Percentiles rank a stretch among this genome's conserved stretches.
Evolutionary conservation across 2,888 invertebrate species (phyloP).

Genomic region (Proisotoma minuta): DNA sequence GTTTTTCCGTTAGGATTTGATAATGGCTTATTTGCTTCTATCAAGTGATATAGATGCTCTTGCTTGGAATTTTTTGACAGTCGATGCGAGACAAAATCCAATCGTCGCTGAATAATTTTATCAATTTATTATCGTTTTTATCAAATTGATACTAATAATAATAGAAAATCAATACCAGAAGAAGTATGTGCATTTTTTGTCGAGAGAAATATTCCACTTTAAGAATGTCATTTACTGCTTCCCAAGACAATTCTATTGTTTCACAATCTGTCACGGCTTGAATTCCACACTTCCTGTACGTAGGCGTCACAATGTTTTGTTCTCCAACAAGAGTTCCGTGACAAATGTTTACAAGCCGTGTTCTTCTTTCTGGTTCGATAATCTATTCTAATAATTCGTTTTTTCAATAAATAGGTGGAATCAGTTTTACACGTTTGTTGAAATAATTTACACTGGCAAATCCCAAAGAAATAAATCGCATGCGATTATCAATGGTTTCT

Average conservation of each 20-base stretch:
- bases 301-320: neutral
- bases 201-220: neutral
- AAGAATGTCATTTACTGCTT: neutral
- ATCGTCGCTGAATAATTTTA: neutral
- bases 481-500: neutral
- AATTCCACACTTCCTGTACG: neutral
- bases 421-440: neutral
- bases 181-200: neutral
- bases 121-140: neutral
- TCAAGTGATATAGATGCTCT: too few relatives aligned
- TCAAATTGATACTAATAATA: neutral
- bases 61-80: too few relatives aligned
- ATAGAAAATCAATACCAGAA: neutral
- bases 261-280: constrained; percentile 2
- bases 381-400: neutral
- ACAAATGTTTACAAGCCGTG: neutral
- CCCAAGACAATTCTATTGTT: neutral
- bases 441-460: neutral
- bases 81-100: constrained; percentile 1
- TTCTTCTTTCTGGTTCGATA: neutral
- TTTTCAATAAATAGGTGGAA: neutral
- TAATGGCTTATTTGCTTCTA: too few relatives aligned
- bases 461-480: neutral
- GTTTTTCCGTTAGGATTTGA: too few relatives aligned
- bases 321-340: neutral